These are phyloP conservation scores for Trachymyrmex septentrionalis DNA, from an alignment of 1,140 invertebrate species.

Conservation along the genomic window DNA sequence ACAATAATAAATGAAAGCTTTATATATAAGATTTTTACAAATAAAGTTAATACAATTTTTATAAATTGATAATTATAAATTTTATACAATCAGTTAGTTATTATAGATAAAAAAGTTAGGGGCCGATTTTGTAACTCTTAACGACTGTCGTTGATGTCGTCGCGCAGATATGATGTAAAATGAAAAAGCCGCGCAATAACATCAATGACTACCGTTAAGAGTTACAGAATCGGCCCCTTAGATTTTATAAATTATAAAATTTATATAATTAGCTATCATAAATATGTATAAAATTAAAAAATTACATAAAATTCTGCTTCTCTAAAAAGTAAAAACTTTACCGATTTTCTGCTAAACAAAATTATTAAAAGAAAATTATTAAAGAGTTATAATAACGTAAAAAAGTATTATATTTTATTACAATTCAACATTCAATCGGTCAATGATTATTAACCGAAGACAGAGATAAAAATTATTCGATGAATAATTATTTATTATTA, in stretches of 20 bases:
- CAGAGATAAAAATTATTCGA: background rate
- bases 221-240: background rate
- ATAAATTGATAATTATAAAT: background rate
- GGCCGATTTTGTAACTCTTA: too few species aligned
- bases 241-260: background rate
- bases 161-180: too few species aligned
- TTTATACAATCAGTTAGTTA: background rate
- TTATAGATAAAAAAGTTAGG: background rate
- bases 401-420: constrained; percentile 1
- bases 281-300: background rate
- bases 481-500: constrained; percentile 17
- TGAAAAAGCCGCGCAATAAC: too few species aligned
- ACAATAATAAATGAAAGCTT: background rate
- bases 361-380: too few species aligned
- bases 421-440: background rate
- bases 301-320: background rate
- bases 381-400: background rate
- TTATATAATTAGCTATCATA: background rate
- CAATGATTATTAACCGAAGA: background rate
- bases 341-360: background rate
- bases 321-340: background rate
- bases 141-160: too few species aligned
- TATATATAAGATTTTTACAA: background rate
- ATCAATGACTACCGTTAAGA: too few species aligned
- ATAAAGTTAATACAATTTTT: background rate